Percentiles rank a stretch among this genome's conserved stretches.
Conservation (phyloP, 2,113 vertebrate genomes). For the Campylomormyrus numenius region DNA sequence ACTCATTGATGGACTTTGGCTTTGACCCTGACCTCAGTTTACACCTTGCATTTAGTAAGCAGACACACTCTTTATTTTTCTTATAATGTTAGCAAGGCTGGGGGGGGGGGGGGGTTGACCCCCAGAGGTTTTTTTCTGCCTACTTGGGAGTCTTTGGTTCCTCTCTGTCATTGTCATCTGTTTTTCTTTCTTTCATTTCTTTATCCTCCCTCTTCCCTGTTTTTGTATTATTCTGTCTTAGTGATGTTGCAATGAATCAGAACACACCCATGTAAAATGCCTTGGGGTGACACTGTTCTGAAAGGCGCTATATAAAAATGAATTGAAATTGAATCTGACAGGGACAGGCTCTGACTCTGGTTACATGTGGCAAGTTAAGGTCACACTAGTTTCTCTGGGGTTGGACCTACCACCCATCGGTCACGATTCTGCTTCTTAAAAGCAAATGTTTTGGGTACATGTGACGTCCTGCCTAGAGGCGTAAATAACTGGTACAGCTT, state of each 20-base stretch:
- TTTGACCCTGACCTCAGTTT: no score
- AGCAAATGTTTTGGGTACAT: background rate
- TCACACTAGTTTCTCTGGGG: background rate
- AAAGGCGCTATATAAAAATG: background rate
- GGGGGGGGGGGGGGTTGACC: no score
- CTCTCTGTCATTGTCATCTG: background rate
- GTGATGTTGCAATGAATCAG: background rate
- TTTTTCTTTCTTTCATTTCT: background rate
- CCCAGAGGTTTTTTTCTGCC: no score
- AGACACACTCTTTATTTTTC: no score
- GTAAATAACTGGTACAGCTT: slow-evolving; percentile 31
- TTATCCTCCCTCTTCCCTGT: background rate
- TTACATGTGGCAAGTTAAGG: background rate
- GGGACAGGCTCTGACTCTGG: background rate
- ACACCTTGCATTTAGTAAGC: no score
- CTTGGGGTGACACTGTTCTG: background rate
- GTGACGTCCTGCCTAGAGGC: background rate
- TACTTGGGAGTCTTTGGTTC: background rate
- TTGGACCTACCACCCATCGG: background rate
- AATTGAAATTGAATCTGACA: background rate
- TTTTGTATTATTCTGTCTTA: background rate
- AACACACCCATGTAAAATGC: background rate
- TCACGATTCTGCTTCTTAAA: background rate
- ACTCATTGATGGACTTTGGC: background rate
- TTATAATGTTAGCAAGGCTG: no score